Percentiles rank a stretch among this genome's conserved stretches.
phyloP scores from a whole-genome alignment of 2,113 vertebrate species.

The Microtus montanus region DNA sequence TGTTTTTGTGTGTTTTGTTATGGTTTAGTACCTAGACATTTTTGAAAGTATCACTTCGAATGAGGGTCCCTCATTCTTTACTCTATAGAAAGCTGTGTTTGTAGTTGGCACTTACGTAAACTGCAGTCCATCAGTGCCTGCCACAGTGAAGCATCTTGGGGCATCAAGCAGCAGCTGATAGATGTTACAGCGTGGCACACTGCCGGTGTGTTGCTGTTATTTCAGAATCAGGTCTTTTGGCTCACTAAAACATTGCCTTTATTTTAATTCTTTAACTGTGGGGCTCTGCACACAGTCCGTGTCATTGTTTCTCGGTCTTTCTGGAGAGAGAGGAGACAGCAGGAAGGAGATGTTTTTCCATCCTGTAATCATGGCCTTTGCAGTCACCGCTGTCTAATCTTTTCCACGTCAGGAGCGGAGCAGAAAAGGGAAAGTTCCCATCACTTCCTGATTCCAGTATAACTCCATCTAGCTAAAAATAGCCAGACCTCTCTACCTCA shows the following conservation, averaged over 20 bases:
- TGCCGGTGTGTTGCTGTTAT: background rate
- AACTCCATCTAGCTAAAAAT: constrained; percentile 66
- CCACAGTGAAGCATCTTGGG: too few species aligned
- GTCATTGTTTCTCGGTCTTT: constrained; percentile 37
- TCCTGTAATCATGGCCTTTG: constrained; percentile 46
- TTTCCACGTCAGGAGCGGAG: constrained; percentile 67
- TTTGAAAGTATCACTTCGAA: too few species aligned
- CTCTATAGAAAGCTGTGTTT: too few species aligned
- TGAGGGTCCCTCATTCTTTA: too few species aligned
- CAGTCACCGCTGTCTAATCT: constrained; percentile 64
- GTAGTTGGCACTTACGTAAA: too few species aligned
- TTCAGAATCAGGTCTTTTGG: background rate
- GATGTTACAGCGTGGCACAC: too few species aligned
- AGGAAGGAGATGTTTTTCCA: constrained; percentile 27
- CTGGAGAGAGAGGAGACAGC: background rate
- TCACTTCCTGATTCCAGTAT: constrained; percentile 60
- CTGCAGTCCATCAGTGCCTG: too few species aligned
- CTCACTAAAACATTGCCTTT: background rate
- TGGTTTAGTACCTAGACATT: too few species aligned
- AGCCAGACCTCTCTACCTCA: constrained; percentile 61
- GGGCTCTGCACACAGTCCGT: background rate
- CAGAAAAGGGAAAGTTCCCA: constrained; percentile 73
- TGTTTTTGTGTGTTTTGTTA: too few species aligned
- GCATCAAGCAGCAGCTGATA: background rate
- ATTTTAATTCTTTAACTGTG: background rate